These are phyloP conservation scores for Lepidocyrtoides sp. DNA, from an alignment of 2,888 invertebrate species.

Conservation along the genomic window DNA sequence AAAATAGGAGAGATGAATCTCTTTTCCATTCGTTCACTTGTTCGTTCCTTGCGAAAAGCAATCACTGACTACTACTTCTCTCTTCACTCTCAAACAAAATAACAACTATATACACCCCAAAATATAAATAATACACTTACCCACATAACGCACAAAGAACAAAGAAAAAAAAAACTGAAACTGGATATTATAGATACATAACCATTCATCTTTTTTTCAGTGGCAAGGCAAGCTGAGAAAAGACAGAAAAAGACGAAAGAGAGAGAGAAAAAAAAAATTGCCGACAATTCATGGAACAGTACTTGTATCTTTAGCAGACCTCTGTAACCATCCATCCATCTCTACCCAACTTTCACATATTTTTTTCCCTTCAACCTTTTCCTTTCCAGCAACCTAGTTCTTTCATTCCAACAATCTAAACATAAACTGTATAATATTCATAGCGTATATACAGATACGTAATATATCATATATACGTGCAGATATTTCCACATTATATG, in stretches of 20 bases:
- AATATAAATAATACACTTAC: conserved; percentile 1
- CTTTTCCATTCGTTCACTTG: conserved; percentile 55
- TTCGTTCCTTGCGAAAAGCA: conserved; percentile 73
- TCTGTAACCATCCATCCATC: conserved; percentile 46
- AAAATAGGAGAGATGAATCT: conserved; percentile 73
- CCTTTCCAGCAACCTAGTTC: conserved; percentile 42
- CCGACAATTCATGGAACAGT: conserved; percentile 18
- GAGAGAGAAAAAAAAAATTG: conserved; percentile 52
- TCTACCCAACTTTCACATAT: conserved; percentile 61
- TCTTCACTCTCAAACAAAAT: conserved; percentile 25
- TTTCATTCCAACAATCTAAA: neutral
- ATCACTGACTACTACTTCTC: conserved; percentile 62
- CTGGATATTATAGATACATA: conserved; percentile 59
- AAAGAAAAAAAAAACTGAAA: conserved; percentile 58
- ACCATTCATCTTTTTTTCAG: conserved; percentile 67
- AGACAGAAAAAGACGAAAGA: conserved; percentile 1
- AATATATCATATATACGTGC: neutral
- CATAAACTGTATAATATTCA: neutral
- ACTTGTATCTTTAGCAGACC: neutral
- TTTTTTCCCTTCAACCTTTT: conserved; percentile 50
- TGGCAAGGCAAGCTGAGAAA: conserved; percentile 21
- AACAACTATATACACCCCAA: conserved; percentile 7
- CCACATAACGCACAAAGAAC: neutral
- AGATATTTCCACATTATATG: neutral
- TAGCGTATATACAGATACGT: neutral